Percentiles rank a stretch among this genome's conserved stretches.
Evolutionary conservation across 2,888 invertebrate species (phyloP).

Genomic region (Metacarcinus magister): DNA sequence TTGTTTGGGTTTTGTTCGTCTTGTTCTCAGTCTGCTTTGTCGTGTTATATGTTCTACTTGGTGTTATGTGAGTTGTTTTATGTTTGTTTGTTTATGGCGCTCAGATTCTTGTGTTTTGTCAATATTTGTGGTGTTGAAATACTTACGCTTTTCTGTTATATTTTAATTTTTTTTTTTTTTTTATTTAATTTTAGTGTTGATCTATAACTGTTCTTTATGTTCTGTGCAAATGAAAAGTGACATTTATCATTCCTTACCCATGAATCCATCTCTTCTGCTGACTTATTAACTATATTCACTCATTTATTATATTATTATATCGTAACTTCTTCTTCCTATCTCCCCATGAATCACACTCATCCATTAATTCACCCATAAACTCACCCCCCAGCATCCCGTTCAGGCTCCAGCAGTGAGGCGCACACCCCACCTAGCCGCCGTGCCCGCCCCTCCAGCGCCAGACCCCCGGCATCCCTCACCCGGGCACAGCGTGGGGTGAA

Average conservation of each 20-base stretch:
- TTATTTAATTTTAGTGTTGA: too few species aligned
- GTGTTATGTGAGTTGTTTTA: not conserved
- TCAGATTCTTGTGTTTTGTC: too few species aligned
- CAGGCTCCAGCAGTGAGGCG: slow-evolving; percentile 76
- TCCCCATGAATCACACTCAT: not conserved
- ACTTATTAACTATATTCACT: not conserved
- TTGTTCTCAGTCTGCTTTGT: not conserved
- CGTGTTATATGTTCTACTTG: not conserved
- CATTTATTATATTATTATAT: not conserved
- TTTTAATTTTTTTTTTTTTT: too few species aligned
- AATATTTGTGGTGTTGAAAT: too few species aligned
- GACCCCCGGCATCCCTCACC: slow-evolving; percentile 70
- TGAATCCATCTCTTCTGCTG: too few species aligned
- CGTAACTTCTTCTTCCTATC: not conserved
- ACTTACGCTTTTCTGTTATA: too few species aligned
- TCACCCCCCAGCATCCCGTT: slow-evolving; percentile 53
- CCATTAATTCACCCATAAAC: not conserved
- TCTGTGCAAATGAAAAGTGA: too few species aligned
- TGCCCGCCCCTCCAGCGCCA: slow-evolving; percentile 73
- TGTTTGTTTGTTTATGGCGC: too few species aligned
- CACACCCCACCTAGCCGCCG: slow-evolving; percentile 72
- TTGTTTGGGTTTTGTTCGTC: not conserved
- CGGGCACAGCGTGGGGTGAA: slow-evolving; percentile 62
- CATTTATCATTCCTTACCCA: too few species aligned
- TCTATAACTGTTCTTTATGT: too few species aligned